phyloP scores from a whole-genome alignment of 2,888 invertebrate genomes.

The Oligia fasciuncula region DNA sequence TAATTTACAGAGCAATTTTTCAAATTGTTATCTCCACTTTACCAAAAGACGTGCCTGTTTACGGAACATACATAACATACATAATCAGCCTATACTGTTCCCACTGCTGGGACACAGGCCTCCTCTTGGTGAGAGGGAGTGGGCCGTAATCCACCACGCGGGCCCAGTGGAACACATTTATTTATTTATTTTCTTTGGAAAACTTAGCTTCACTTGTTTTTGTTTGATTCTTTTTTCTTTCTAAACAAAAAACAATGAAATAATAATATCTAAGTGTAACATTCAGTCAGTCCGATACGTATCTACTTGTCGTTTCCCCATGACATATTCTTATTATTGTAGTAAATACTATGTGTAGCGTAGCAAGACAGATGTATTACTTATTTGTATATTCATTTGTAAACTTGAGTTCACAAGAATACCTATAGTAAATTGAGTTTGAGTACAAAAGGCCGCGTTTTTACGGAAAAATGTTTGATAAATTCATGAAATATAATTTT shows the following conservation, averaged over 20 bases:
- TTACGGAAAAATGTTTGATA: neutral
- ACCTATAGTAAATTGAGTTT: neutral
- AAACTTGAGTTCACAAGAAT: conserved; percentile 31
- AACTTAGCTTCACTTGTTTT: neutral
- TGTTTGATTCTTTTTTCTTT: neutral
- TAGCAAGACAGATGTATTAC: neutral
- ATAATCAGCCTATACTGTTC: too few relatives aligned
- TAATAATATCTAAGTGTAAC: too few relatives aligned
- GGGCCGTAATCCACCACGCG: too few relatives aligned
- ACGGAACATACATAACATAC: too few relatives aligned
- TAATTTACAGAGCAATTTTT: neutral
- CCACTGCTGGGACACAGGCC: too few relatives aligned
- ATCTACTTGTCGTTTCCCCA: neutral
- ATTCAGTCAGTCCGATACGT: neutral
- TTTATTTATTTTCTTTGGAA: neutral
- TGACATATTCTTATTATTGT: neutral
- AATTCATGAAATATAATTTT: neutral
- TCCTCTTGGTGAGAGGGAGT: too few relatives aligned
- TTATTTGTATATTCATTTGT: conserved; percentile 29
- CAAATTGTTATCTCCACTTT: neutral
- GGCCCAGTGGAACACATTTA: too few relatives aligned
- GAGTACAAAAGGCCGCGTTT: neutral
- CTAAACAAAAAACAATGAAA: too few relatives aligned
- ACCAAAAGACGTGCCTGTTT: neutral
- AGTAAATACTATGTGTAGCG: neutral